Conservation (phyloP, 2,888 invertebrate genomes). For the Sarcophaga caerulescens region DNA sequence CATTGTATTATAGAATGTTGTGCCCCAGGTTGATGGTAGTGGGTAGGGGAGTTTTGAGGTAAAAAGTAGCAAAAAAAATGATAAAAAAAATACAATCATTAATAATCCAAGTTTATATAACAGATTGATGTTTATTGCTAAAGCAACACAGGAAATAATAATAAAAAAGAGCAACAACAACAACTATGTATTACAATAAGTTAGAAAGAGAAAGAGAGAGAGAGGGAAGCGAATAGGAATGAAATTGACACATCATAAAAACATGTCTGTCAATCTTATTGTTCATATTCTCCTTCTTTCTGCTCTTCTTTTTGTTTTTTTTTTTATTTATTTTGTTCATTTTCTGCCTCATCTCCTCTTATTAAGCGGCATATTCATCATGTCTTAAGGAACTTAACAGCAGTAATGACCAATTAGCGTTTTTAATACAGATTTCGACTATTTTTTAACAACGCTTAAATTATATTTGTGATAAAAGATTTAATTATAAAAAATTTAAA, state of each 20-base stretch:
- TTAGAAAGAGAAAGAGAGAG: not conserved
- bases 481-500: too few species aligned
- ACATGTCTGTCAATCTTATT: slow-evolving; percentile 19
- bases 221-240: slow-evolving; percentile 39
- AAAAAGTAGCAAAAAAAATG: slow-evolving; percentile 15
- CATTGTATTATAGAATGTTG: not conserved
- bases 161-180: slow-evolving; percentile 34
- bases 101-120: slow-evolving; percentile 68
- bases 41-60: not conserved
- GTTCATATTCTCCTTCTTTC: slow-evolving; percentile 14
- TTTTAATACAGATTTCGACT: not conserved
- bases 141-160: slow-evolving; percentile 67
- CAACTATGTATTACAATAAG: not conserved
- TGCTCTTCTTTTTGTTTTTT: slow-evolving; percentile 11
- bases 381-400: not conserved
- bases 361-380: not conserved
- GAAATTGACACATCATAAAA: slow-evolving; percentile 66
- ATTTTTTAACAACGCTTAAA: not conserved
- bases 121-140: slow-evolving; percentile 67
- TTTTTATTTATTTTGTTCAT: not conserved
- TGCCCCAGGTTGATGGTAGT: not conserved
- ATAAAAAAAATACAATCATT: slow-evolving; percentile 65
- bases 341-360: not conserved
- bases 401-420: not conserved
- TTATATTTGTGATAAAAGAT: too few species aligned